phyloP scores from a whole-genome alignment of 2,888 invertebrate genomes.

The Dysmachus trigonus region DNA sequence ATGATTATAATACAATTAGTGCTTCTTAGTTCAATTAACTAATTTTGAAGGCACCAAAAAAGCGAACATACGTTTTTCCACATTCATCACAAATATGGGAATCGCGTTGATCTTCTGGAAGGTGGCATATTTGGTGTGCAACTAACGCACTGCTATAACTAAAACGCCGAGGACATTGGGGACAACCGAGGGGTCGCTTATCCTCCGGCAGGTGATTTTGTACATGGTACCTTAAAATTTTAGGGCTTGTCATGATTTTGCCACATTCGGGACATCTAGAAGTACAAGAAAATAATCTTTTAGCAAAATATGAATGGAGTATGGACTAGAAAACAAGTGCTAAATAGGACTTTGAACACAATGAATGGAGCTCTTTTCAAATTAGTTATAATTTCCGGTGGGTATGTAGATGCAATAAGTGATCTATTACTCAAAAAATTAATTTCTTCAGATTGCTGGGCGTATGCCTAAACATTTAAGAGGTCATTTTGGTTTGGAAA shows the following conservation, averaged over 20 bases:
- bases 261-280: conserved; percentile 51
- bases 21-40: not conserved
- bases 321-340: too few species aligned
- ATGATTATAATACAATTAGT: not conserved
- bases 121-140: conserved; percentile 50
- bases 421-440: too few species aligned
- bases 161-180: conserved; percentile 51
- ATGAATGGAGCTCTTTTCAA: too few species aligned
- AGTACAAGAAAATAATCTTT: not conserved
- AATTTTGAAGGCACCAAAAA: not conserved
- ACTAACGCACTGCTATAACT: conserved; percentile 50
- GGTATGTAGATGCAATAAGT: too few species aligned
- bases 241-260: conserved; percentile 52
- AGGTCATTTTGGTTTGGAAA: too few species aligned
- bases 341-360: too few species aligned
- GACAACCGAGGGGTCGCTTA: conserved; percentile 50
- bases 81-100: conserved; percentile 52
- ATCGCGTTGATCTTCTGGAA: conserved; percentile 49
- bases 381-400: too few species aligned
- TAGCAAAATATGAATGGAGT: not conserved
- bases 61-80: conserved; percentile 49
- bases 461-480: too few species aligned
- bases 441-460: too few species aligned
- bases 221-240: conserved; percentile 51
- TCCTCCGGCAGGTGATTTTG: conserved; percentile 53